phyloP scores from a whole-genome alignment of 2,797 vertebrate species.

The Falco rusticolus region DNA sequence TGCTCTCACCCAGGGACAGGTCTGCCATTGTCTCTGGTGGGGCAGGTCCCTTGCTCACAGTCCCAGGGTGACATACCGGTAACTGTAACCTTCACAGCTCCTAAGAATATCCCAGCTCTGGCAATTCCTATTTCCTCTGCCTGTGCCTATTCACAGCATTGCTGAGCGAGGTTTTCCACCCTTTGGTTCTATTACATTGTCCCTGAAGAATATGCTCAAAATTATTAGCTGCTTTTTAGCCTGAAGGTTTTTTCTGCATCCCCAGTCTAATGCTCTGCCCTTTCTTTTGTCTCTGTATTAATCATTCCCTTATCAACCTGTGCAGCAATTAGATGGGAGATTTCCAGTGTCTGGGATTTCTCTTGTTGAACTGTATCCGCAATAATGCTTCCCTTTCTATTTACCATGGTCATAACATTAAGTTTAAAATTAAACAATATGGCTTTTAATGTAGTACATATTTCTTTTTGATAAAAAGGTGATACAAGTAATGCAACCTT shows the following conservation, averaged over 20 bases:
- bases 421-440: not conserved
- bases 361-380: not conserved
- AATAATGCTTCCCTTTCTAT: not conserved
- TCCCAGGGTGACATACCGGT: not conserved
- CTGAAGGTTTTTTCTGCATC: not conserved
- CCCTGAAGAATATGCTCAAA: not conserved
- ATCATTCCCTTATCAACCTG: not conserved
- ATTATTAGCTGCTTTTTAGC: not conserved
- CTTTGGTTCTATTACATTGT: not conserved
- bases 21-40: not conserved
- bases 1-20: fast-evolving
- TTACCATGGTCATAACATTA: not conserved
- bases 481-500: not conserved
- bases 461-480: not conserved
- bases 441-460: not conserved
- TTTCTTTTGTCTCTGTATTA: not conserved
- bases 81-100: not conserved
- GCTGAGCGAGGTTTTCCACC: not conserved
- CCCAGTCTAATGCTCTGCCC: not conserved
- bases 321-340: not conserved
- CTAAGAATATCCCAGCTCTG: not conserved
- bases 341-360: not conserved
- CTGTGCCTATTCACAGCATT: not conserved
- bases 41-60: not conserved
- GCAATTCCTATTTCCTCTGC: not conserved